These are phyloP conservation scores for Adelosebastes latens DNA, from an alignment of 2,797 vertebrate genomes.

Conservation along the genomic window DNA sequence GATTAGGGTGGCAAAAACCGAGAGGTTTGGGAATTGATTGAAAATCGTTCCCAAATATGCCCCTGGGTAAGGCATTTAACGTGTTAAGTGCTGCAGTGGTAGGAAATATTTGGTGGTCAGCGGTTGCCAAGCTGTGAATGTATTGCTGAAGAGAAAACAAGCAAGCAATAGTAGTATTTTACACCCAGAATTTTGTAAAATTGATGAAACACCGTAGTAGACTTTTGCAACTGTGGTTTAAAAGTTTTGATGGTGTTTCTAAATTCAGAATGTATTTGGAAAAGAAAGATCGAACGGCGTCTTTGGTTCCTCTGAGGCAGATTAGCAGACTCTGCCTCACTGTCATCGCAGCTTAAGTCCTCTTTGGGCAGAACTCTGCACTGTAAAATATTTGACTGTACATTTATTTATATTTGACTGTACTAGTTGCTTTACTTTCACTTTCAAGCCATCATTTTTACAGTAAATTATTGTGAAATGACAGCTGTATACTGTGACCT, in stretches of 20 bases:
- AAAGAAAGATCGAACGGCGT: neutral
- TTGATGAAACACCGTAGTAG: neutral
- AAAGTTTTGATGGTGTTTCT: neutral
- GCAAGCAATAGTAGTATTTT: neutral
- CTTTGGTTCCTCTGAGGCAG: conserved; percentile 15
- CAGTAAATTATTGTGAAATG: neutral
- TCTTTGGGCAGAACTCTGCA: conserved; percentile 9
- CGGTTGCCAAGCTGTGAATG: neutral
- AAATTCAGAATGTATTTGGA: conserved; percentile 7
- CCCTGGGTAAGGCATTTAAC: conserved; percentile 33
- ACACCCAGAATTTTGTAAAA: neutral
- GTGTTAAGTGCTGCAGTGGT: neutral
- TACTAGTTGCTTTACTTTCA: neutral
- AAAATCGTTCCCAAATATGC: conserved; percentile 29
- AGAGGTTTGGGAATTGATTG: conserved; percentile 40
- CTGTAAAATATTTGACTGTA: neutral
- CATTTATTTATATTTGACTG: neutral
- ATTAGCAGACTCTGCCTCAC: conserved; percentile 5
- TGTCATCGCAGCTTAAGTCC: conserved; percentile 32
- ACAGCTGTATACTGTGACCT: neutral
- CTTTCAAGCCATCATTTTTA: neutral
- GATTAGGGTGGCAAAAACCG: conserved; percentile 25
- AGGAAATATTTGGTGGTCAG: neutral
- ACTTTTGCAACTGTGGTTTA: neutral
- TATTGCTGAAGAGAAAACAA: neutral